phyloP scores from a whole-genome alignment of 2,797 vertebrate species.

The Erpetoichthys calabaricus region DNA sequence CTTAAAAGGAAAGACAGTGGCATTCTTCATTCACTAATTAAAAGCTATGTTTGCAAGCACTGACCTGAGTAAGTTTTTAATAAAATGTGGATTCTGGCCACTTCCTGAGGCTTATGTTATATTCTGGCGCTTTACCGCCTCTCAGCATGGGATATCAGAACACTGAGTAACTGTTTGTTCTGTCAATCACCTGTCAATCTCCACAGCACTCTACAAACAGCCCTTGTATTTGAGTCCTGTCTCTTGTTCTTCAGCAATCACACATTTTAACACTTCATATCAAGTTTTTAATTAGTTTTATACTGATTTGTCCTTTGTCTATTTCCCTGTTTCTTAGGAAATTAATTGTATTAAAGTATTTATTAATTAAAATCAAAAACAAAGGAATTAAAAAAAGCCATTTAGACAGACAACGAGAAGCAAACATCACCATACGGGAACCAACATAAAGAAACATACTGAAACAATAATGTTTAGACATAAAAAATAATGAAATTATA shows the following conservation, averaged over 20 bases:
- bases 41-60: constrained; percentile 19
- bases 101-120: constrained; percentile 29
- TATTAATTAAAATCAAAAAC: no score
- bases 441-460: no score
- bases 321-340: constrained; percentile 3
- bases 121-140: constrained; percentile 21
- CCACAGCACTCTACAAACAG: constrained; percentile 34
- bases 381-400: no score
- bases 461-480: no score
- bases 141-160: constrained; percentile 31
- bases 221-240: constrained; percentile 24
- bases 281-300: neutral
- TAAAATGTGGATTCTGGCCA: constrained; percentile 31
- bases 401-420: no score
- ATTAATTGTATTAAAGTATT: no score
- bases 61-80: constrained; percentile 28
- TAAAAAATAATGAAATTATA: no score
- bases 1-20: constrained; percentile 4
- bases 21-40: constrained; percentile 19
- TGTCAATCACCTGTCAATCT: constrained; percentile 46
- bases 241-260: constrained; percentile 31
- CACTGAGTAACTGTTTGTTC: constrained; percentile 38
- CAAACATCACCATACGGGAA: no score
- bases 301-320: constrained; percentile 1
- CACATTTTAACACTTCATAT: constrained; percentile 33